Conservation (phyloP, 2,888 invertebrate genomes). For the Papilio protenor region DNA sequence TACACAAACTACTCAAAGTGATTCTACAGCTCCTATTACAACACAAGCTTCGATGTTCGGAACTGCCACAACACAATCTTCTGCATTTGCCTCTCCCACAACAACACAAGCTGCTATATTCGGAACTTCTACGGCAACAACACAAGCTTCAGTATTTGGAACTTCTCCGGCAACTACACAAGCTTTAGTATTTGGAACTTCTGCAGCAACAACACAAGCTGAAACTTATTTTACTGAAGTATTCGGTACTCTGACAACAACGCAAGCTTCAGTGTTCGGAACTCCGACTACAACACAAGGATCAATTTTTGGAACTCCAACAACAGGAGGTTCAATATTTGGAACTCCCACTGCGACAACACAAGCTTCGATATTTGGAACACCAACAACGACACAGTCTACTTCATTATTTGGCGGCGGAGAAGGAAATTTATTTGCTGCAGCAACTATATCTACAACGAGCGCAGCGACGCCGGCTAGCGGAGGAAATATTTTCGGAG, state of each 20-base stretch:
- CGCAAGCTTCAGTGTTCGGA: constrained; percentile 57
- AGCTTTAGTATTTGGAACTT: constrained; percentile 55
- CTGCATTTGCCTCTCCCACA: constrained; percentile 54
- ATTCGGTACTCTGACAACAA: constrained; percentile 48
- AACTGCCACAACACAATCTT: constrained; percentile 44
- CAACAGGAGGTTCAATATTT: constrained; percentile 48
- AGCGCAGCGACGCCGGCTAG: constrained; percentile 62
- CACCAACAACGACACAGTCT: constrained; percentile 60
- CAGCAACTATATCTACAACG: constrained; percentile 77
- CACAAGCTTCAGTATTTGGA: constrained; percentile 52
- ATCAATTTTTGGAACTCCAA: constrained; percentile 41
- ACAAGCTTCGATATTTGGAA: constrained; percentile 53
- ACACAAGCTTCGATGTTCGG: constrained; percentile 51
- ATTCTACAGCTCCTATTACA: constrained; percentile 40
- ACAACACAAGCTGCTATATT: constrained; percentile 57
- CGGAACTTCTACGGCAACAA: constrained; percentile 52
- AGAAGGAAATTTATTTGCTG: constrained; percentile 71
- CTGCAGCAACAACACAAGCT: constrained; percentile 48
- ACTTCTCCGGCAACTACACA: constrained; percentile 53
- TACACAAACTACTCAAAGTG: constrained; percentile 45
- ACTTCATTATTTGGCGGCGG: constrained; percentile 68
- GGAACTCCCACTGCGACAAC: constrained; percentile 47
- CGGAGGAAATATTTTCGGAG: constrained; percentile 73
- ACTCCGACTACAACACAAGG: constrained; percentile 52
- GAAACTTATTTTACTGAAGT: constrained; percentile 45